Conservation (phyloP, 2,797 vertebrate genomes). For the Urocyon cinereoargenteus region DNA sequence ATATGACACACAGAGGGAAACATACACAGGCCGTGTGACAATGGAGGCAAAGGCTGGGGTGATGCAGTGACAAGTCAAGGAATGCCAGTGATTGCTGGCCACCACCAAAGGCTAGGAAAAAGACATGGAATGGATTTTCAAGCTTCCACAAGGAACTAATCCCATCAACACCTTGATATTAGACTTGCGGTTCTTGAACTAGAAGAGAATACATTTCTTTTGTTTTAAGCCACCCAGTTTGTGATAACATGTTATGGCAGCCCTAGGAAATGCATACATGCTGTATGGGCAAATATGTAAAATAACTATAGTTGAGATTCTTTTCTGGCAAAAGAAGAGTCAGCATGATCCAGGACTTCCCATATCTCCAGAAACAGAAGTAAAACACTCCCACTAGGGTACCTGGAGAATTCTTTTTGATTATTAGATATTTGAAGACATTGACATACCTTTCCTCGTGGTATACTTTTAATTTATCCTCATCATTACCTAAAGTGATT, state of each 20-base stretch:
- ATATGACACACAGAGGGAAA: background rate
- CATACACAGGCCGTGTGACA: background rate
- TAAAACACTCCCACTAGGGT: background rate
- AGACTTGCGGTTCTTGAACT: background rate
- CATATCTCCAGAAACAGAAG: background rate
- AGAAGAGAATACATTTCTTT: background rate
- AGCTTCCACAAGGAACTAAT: background rate
- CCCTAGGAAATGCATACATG: background rate
- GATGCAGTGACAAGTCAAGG: background rate
- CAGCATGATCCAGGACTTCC: background rate
- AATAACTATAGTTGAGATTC: background rate
- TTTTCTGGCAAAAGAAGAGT: background rate
- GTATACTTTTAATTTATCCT: background rate
- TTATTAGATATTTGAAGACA: conserved; percentile 24
- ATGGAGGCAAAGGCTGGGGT: background rate
- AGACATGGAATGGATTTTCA: background rate
- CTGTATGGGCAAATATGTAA: background rate
- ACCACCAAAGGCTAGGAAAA: background rate
- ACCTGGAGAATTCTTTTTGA: conserved; percentile 24
- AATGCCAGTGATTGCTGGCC: background rate
- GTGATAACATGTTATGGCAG: background rate
- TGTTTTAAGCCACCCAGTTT: background rate
- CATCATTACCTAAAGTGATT: conserved; percentile 8
- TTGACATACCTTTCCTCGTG: conserved; percentile 7
- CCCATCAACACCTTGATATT: background rate